Evolutionary conservation across 2,797 vertebrate species (phyloP).

Genomic region (Nyctibius grandis): DNA sequence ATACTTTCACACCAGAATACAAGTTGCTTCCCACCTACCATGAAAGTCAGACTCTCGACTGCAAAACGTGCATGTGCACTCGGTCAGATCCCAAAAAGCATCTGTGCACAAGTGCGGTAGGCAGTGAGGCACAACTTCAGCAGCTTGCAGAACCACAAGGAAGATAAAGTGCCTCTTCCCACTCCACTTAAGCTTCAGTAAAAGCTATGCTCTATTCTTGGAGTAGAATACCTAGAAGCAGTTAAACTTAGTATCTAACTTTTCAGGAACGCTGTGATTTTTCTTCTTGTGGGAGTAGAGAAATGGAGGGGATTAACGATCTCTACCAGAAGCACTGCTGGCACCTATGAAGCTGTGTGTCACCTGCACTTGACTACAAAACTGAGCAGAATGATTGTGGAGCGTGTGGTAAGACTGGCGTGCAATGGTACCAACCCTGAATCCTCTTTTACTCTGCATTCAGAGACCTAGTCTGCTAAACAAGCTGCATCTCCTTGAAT

Average conservation of each 20-base stretch:
- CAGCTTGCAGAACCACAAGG: background rate
- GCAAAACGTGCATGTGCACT: background rate
- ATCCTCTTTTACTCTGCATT: background rate
- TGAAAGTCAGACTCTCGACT: background rate
- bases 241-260: background rate
- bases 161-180: background rate
- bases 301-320: fast-evolving
- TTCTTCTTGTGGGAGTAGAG: background rate
- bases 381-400: background rate
- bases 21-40: background rate
- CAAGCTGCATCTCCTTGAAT: background rate
- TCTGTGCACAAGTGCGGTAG: no score
- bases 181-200: background rate
- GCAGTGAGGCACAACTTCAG: background rate
- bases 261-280: background rate
- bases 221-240: background rate
- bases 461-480: background rate
- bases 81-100: background rate
- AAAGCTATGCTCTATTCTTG: background rate
- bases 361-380: background rate
- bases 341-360: background rate
- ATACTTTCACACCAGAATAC: background rate
- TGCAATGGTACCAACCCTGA: background rate
- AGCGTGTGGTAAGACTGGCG: background rate
- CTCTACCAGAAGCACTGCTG: background rate